Evolutionary conservation across 2,888 invertebrate species (phyloP).

Genomic region (Papilio elwesi): DNA sequence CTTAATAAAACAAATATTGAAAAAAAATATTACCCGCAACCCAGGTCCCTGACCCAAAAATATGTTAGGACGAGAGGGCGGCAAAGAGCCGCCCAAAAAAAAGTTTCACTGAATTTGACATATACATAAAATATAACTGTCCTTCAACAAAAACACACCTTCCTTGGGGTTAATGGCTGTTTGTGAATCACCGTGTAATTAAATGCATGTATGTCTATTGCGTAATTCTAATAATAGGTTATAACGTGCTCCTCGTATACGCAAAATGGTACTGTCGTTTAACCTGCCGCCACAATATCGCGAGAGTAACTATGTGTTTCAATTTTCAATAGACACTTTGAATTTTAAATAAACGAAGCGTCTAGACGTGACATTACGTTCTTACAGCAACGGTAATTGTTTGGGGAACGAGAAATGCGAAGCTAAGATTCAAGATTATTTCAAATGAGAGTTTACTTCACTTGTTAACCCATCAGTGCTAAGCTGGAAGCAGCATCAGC

Average conservation of each 20-base stretch:
- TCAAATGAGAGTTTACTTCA: too few relatives aligned
- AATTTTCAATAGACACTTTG: slow-evolving; percentile 7
- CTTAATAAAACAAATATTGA: too few relatives aligned
- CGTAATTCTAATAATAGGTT: background rate
- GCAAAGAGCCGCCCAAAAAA: too few relatives aligned
- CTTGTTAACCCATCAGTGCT: too few relatives aligned
- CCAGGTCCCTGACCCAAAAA: too few relatives aligned
- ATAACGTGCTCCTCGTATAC: background rate
- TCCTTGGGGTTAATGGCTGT: background rate
- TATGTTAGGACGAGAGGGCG: too few relatives aligned
- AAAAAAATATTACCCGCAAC: too few relatives aligned
- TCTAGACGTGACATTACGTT: slow-evolving; percentile 15
- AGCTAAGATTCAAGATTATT: background rate
- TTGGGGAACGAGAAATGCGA: background rate
- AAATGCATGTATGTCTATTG: background rate
- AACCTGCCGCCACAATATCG: slow-evolving; percentile 13
- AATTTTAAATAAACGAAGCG: slow-evolving; percentile 16
- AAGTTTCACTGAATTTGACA: too few relatives aligned
- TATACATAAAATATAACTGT: background rate
- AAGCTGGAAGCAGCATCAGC: too few relatives aligned
- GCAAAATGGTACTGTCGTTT: background rate
- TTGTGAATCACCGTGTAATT: background rate
- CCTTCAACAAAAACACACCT: background rate
- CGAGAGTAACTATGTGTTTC: background rate
- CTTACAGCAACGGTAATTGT: background rate